Evolutionary conservation across 2,113 vertebrate genomes (phyloP).

Genomic region (Hymenochirus boettgeri): DNA sequence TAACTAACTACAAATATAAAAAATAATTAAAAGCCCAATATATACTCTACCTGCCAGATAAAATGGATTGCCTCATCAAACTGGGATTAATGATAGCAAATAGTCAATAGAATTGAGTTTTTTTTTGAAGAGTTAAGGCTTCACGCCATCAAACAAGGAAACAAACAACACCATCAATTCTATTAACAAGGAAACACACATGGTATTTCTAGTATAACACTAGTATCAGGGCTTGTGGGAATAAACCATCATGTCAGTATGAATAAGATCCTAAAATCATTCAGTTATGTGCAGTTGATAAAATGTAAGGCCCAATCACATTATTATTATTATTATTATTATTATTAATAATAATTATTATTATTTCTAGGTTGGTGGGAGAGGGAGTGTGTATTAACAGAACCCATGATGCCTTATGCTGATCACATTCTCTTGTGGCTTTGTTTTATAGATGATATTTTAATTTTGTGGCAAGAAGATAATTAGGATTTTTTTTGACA

Average conservation of each 20-base stretch:
- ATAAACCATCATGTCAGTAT: conserved; percentile 22
- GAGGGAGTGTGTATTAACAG: too few relatives aligned
- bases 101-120: conserved; percentile 37
- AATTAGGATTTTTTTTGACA: too few relatives aligned
- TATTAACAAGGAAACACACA: background rate
- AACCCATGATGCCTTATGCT: too few relatives aligned
- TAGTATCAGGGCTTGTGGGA: conserved; percentile 15
- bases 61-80: conserved; percentile 18
- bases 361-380: too few relatives aligned
- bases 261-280: conserved; percentile 27
- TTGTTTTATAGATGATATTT: too few relatives aligned
- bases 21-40: conserved; percentile 31
- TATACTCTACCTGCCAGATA: conserved; percentile 8
- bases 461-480: too few relatives aligned
- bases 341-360: too few relatives aligned
- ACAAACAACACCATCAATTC: conserved; percentile 2
- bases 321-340: too few relatives aligned
- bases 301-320: background rate
- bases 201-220: conserved; percentile 23
- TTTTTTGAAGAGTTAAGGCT: conserved; percentile 17
- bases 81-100: conserved; percentile 27
- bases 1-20: too few relatives aligned
- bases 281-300: conserved; percentile 5
- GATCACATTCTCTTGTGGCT: too few relatives aligned
- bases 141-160: conserved; percentile 2